Base-by-base conservation (phyloP, 2,888 invertebrate species). In the Helleia helle region DNA sequence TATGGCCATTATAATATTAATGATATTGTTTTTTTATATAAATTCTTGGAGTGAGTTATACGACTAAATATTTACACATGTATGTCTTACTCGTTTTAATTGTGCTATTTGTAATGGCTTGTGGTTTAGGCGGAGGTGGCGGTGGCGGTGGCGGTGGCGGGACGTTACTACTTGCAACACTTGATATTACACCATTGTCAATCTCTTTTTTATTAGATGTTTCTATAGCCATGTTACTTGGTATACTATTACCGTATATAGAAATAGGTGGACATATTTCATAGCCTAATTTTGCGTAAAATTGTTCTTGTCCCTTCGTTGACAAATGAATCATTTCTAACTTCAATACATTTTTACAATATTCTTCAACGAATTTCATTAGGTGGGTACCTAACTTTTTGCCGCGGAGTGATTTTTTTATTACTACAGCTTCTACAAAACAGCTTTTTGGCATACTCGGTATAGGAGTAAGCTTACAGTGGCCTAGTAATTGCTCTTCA, bases 391-490 rank as follows among this genome's bases (percentile, higher is more conserved):
- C 95, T 49, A 92, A 86, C 52, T 93, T 94, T 70, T 89, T 88
- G 7, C 93, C 93, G 51, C 95, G 87, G 58, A 89, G 86, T 11
- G 76, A 71, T 67, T 88, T 89, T 51, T 88, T 87, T 59, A 95
- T 93, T 9, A 95, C 91, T 51, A 95, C 94, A 27, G 93, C 91
- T 83, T 94, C 93, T 41, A 95, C 83, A 62, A 93, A 93, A 71
- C 93, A 93, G 49, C 91, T 90, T 47, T 90, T 86, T 47, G 83
- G 87, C 54, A 90, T 87, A 55, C 88, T 87, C 1, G 92, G 91
- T 59, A 94, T 90, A 37, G 88, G 72, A 31, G 92, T 90, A 43
- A 95, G 77, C 76, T 94, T 94, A 55, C 92, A 90, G 69, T 95
- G 95, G 2, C 94, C 94, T 55, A 94, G 80, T 34, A 94, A 88